A percentile compares a stretch with the other conserved stretches of the same genome.
These are phyloP conservation scores for Lophius americanus DNA, from an alignment of 2,797 vertebrate species.

Conservation along the genomic window DNA sequence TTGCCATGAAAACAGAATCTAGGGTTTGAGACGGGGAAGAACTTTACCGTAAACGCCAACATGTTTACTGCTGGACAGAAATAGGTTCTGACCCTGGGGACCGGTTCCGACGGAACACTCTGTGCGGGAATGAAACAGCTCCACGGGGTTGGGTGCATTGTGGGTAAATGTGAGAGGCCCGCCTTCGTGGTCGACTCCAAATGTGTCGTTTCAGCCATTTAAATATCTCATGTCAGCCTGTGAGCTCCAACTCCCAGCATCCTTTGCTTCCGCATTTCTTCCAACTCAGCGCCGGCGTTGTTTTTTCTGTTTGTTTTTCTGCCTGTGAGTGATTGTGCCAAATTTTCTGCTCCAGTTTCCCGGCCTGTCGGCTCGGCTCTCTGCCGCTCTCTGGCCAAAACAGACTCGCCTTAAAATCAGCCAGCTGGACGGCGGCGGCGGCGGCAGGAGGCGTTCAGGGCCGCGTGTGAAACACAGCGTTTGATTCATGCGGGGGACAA, in stretches of 20 bases:
- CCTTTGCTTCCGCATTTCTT: constrained; percentile 36
- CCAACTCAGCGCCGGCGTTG: constrained; percentile 14
- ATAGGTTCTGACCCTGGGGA: constrained; percentile 43
- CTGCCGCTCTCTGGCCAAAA: constrained; percentile 51
- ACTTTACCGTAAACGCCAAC: too few relatives aligned
- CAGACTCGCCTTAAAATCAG: constrained; percentile 42
- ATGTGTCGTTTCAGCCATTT: constrained; percentile 21
- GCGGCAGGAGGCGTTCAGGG: constrained; percentile 38
- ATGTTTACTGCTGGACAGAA: constrained; percentile 40
- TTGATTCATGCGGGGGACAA: constrained; percentile 3
- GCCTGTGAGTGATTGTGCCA: constrained; percentile 69
- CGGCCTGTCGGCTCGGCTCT: constrained; percentile 41
- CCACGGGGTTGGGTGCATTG: too few relatives aligned
- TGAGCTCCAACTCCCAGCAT: constrained; percentile 45
- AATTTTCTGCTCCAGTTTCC: constrained; percentile 83
- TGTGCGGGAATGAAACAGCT: too few relatives aligned
- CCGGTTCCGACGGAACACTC: neutral
- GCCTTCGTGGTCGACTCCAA: neutral
- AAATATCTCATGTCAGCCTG: neutral
- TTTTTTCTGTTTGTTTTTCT: constrained; percentile 3
- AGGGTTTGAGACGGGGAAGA: too few relatives aligned
- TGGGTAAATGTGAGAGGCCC: too few relatives aligned
- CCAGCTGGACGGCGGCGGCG: constrained; percentile 45
- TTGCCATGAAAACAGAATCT: too few relatives aligned
- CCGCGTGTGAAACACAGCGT: constrained; percentile 20